These are phyloP conservation scores for Pteronotus mesoamericanus DNA, from an alignment of 2,797 vertebrate species.

Conservation along the genomic window DNA sequence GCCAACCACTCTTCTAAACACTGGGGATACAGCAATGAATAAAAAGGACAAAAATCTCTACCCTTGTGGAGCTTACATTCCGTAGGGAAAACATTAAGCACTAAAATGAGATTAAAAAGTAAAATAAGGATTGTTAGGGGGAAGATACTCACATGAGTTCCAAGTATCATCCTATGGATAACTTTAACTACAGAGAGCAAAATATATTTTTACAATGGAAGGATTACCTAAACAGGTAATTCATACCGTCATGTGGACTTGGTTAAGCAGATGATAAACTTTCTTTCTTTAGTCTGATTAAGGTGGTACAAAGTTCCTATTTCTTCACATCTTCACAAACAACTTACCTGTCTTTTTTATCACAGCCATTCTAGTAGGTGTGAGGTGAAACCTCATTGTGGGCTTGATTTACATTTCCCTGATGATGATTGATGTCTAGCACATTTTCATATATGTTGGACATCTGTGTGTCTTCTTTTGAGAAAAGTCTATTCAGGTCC, in stretches of 20 bases:
- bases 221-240: not conserved
- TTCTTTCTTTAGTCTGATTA: not conserved
- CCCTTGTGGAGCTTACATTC: not conserved
- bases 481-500: not conserved
- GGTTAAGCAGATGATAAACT: not conserved
- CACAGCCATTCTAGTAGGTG: not conserved
- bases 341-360: not conserved
- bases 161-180: not conserved
- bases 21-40: not conserved
- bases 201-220: not conserved
- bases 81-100: not conserved
- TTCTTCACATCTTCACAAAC: not conserved
- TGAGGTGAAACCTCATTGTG: not conserved
- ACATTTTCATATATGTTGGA: not conserved
- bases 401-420: not conserved
- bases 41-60: slow-evolving; percentile 5
- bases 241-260: not conserved
- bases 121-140: not conserved
- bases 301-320: not conserved
- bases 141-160: not conserved
- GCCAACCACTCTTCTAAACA: not conserved
- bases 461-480: not conserved
- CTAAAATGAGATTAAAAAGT: not conserved
- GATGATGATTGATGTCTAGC: not conserved
- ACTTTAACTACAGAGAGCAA: slow-evolving; percentile 27